These are phyloP conservation scores for Paramuricea clavata DNA, from an alignment of 92 coral and sea anemone genomes.

Conservation along the genomic window DNA sequence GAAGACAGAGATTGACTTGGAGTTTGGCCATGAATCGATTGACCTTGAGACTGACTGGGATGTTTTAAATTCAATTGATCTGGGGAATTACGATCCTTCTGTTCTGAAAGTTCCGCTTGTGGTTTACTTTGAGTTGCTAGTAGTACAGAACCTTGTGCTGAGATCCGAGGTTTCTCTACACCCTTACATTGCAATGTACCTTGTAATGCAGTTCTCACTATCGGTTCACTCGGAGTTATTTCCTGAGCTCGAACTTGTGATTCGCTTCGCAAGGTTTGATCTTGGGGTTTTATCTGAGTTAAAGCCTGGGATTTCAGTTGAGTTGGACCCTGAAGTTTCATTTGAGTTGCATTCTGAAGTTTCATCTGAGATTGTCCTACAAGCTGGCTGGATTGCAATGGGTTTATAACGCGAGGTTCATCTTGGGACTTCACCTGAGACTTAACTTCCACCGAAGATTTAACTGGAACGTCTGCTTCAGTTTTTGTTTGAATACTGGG, in stretches of 20 bases:
- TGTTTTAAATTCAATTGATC: neutral
- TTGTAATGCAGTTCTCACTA: neutral
- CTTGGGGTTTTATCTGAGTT: neutral
- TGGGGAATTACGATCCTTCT: neutral
- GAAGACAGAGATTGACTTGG: neutral
- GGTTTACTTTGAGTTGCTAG: neutral
- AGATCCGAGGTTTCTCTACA: neutral
- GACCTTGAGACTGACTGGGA: neutral
- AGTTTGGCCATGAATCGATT: constrained; percentile 7
- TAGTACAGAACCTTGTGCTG: neutral
- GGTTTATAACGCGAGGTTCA: neutral
- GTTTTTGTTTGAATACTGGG: neutral
- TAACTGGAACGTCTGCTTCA: neutral
- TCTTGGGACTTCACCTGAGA: neutral
- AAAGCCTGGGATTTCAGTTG: neutral
- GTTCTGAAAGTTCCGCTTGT: neutral
- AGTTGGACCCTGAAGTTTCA: neutral
- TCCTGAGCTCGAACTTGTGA: neutral
- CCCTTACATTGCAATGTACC: neutral
- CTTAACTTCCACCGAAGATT: neutral
- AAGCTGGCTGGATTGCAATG: neutral
- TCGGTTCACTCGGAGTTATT: neutral
- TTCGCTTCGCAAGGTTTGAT: neutral
- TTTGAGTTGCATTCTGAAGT: neutral
- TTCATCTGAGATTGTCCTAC: neutral